Base-by-base conservation (phyloP, 2,113 vertebrate species). In the Crotalus tigris region DNA sequence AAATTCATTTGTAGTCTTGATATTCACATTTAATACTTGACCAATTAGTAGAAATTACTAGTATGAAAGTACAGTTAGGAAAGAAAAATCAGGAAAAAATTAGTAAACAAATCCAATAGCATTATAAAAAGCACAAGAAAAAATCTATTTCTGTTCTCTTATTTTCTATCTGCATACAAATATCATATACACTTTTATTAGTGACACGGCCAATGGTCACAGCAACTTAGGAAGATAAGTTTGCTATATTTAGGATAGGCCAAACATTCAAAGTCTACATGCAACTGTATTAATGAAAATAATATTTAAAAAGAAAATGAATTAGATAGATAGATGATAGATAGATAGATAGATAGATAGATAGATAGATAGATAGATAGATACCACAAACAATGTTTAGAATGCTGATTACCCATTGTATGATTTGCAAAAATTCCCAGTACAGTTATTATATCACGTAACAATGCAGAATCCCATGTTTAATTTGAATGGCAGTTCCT, bases 11-110 rank as follows among this genome's bases (percentile, higher is more conserved):
- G 49, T 51, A 51, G 9, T 51, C 49, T 51, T 51, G 49, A 51
- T 51, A 51, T 51, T 51, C n/a, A 33, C 24, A 53, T 91, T 7
- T 95, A 54, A 87, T 51, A 29, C 10, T 64, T 93, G 53, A 19
- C 55, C 91, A 90, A 89, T 86, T 49, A 92, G 46, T 24, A 92
- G 87, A 92, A 92, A 92, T 39, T 39, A 85, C 33, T 1, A 39
- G 2, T 12, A 21, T 58, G 23, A 39, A 57, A 57, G 1, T 54
- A 85, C n/a, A 13, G 23, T 29, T 51, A 21, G 26, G 53, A 54
- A 33, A n/a, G 29, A 54, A 13, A 61, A 26, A 29, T 5, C 33
- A 57, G 64, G 29, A 33, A 69, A 69, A 64, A 64, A 64, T n/a
- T n/a, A 64, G 33, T 17, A 57, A 88, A 39, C 21, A 21, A 89